phyloP scores from a whole-genome alignment of 2,888 invertebrate genomes.

The Apoda limacodes region DNA sequence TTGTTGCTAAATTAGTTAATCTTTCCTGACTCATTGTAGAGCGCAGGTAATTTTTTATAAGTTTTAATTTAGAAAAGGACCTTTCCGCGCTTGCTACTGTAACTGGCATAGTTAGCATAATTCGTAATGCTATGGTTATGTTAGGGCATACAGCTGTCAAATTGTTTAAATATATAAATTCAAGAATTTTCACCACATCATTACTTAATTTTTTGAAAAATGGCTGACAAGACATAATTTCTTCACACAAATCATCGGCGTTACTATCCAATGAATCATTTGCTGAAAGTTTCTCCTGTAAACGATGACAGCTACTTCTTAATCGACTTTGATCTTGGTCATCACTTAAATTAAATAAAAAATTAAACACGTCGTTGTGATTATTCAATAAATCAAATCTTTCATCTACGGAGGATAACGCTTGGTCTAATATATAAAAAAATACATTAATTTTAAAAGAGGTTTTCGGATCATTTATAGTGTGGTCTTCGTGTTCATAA shows the following conservation, averaged over 20 bases:
- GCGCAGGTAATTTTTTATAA: conserved; percentile 8
- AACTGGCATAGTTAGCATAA: conserved; percentile 4
- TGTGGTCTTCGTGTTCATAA: too few relatives aligned
- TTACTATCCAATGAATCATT: conserved; percentile 16
- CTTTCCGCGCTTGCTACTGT: conserved; percentile 5
- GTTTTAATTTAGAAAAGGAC: too few relatives aligned
- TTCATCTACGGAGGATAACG: conserved; percentile 17
- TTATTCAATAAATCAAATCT: conserved; percentile 19
- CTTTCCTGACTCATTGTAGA: too few relatives aligned
- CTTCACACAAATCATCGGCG: too few relatives aligned
- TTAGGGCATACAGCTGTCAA: too few relatives aligned
- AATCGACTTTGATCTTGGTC: conserved; percentile 17
- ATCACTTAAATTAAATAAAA: conserved; percentile 17
- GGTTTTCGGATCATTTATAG: conserved; percentile 17
- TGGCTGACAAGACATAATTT: conserved; percentile 14
- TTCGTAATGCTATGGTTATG: conserved; percentile 10
- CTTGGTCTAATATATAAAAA: conserved; percentile 17
- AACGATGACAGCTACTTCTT: conserved; percentile 16
- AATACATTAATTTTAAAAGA: too few relatives aligned
- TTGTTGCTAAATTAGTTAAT: too few relatives aligned
- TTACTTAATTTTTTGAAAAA: conserved; percentile 15
- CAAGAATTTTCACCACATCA: conserved; percentile 12
- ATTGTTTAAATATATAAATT: too few relatives aligned
- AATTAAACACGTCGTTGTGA: conserved; percentile 18
- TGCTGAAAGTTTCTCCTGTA: too few relatives aligned